Evolutionary conservation across 2,797 vertebrate genomes (phyloP).

Genomic region (Rhabdomys pumilio): DNA sequence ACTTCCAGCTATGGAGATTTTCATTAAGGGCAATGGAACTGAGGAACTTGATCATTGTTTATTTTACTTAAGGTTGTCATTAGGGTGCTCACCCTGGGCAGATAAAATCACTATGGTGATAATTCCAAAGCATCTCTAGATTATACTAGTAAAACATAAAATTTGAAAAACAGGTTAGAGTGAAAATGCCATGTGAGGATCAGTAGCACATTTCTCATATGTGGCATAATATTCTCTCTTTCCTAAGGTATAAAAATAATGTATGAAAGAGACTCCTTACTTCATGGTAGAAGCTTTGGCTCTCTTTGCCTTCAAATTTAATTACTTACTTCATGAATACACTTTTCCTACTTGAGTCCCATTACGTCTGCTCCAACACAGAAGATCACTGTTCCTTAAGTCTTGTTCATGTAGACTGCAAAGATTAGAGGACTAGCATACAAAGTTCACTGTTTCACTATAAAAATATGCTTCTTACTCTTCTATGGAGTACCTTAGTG

Average conservation of each 20-base stretch:
- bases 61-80: neutral
- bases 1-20: neutral
- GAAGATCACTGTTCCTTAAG: constrained; percentile 80
- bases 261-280: neutral
- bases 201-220: constrained; percentile 69
- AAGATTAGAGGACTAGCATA: constrained; percentile 83
- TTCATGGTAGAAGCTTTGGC: neutral
- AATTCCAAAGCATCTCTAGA: neutral
- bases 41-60: neutral
- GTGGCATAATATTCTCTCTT: constrained; percentile 66
- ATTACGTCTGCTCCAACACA: neutral
- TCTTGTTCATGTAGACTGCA: constrained; percentile 81
- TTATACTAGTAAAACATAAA: constrained; percentile 50
- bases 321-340: accelerated
- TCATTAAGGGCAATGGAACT: neutral
- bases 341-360: neutral
- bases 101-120: neutral
- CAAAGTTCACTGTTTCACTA: constrained; percentile 85
- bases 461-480: constrained; percentile 84
- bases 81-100: neutral
- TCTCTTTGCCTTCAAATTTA: neutral
- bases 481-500: constrained; percentile 74
- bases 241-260: constrained; percentile 27
- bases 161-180: constrained; percentile 1
- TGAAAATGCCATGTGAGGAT: constrained; percentile 67